These are phyloP conservation scores for Diplodus puntazzo DNA, from an alignment of 2,797 vertebrate species.

Conservation along the genomic window DNA sequence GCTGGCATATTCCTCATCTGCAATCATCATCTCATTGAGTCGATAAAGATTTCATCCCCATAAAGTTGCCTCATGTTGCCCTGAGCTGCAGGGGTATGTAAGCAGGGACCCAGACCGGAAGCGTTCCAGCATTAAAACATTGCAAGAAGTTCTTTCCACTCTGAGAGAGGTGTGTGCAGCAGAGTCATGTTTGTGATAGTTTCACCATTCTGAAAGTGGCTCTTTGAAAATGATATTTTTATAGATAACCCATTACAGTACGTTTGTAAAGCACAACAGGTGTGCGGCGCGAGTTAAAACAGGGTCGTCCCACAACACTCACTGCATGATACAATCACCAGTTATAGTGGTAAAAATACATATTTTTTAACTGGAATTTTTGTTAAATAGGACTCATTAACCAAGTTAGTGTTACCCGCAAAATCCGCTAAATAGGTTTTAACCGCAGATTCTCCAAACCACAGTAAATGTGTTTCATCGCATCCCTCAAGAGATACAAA, in stretches of 20 bases:
- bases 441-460: neutral
- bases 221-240: too few species aligned
- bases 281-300: too few species aligned
- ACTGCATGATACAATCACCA: neutral
- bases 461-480: neutral
- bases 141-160: too few species aligned
- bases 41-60: neutral
- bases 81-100: neutral
- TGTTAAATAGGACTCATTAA: neutral
- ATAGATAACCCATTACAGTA: too few species aligned
- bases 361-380: too few species aligned
- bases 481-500: neutral
- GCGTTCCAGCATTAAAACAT: neutral
- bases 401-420: neutral
- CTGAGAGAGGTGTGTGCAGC: too few species aligned
- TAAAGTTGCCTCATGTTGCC: neutral
- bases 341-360: neutral
- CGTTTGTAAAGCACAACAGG: too few species aligned
- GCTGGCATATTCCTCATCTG: neutral
- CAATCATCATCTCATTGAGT: neutral
- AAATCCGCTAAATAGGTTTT: neutral
- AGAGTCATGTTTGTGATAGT: too few species aligned
- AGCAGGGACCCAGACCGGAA: neutral
- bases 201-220: too few species aligned
- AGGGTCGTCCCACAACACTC: neutral